A percentile compares a stretch with the other conserved stretches of the same genome.
Evolutionary conservation across 2,797 vertebrate species (phyloP).

Genomic region (Pantherophis vulpinus): DNA sequence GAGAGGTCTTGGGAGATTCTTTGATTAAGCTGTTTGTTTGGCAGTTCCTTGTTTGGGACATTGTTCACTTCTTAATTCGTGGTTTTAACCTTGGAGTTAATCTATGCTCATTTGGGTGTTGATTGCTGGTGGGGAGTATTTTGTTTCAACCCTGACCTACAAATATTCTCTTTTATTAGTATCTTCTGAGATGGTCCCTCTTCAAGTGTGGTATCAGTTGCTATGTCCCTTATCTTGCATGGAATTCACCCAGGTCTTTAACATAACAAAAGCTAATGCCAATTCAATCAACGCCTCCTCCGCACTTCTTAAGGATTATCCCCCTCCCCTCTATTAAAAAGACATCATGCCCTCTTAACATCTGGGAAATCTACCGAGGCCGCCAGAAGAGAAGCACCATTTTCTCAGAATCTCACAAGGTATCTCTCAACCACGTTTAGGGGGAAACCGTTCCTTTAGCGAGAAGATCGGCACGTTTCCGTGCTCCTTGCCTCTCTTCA

Average conservation of each 20-base stretch:
- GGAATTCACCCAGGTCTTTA: neutral
- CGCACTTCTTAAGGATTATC: neutral
- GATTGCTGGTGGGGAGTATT: neutral
- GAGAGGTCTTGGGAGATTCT: neutral
- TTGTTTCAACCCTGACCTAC: neutral
- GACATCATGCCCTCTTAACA: too few species aligned
- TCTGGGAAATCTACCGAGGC: neutral
- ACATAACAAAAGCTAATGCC: neutral
- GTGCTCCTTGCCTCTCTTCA: neutral
- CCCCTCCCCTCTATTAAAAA: neutral
- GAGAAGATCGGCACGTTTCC: neutral
- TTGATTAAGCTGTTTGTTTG: neutral
- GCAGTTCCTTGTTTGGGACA: neutral
- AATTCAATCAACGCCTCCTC: neutral
- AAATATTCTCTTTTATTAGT: neutral
- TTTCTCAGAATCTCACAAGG: neutral
- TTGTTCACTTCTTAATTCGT: neutral
- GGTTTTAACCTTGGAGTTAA: neutral
- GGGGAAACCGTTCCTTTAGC: neutral
- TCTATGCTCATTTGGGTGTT: neutral
- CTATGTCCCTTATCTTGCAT: neutral
- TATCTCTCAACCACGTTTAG: neutral
- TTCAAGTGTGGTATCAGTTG: neutral
- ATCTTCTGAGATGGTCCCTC: neutral
- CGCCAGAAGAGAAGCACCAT: neutral